Evolutionary conservation across 2,113 vertebrate species (phyloP), one percentile per base, ranked within the genome.

Genomic region (Poeciliopsis retropinna): DNA sequence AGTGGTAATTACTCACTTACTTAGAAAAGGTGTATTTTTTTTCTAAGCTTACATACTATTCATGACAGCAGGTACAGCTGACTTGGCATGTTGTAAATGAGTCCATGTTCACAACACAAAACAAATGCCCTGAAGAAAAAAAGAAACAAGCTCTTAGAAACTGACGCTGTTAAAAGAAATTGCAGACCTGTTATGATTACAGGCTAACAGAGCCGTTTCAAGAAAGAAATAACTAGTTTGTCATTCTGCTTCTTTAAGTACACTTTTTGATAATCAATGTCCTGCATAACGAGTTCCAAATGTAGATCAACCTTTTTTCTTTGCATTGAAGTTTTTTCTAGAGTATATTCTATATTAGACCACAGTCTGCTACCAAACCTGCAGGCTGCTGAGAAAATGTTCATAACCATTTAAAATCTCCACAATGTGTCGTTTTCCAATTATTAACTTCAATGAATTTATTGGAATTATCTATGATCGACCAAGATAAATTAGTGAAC

Each of bases 111-210:
- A 70, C 51, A 72, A 66, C 7, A 54, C 37, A 54, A 72, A 75
- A 64, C 28, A 34, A 72, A 47, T 29, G 67, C 63, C 78, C 77
- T 81, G 79, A 34, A 34, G 34, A 34, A 2, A 10, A 34, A 72
- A 69, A 67, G 72, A 83, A 88, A 85, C 82, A 89, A 79, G 85
- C 57, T 47, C 34, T 73, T 63, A 67, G 64, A 85, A 83, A 83
- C 75, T 30, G 82, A 83, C 82, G 86, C 60, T 84, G 73, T 85
- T 79, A 87, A 81, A 80, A 79, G 74, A 87, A 89, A 81, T 44
- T 67, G 3, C 5, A 82, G 83, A 87, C 75, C 74, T 70, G 71
- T 73, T 17, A 60, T 77, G 78, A 86, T 72, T 73, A 12, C 68
- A 62, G 69, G 79, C 70, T 34, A 62, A 74, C 66, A 70, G 73